These are phyloP conservation scores for Xanthorhoe designata DNA, from an alignment of 2,888 invertebrate species.

Conservation along the genomic window DNA sequence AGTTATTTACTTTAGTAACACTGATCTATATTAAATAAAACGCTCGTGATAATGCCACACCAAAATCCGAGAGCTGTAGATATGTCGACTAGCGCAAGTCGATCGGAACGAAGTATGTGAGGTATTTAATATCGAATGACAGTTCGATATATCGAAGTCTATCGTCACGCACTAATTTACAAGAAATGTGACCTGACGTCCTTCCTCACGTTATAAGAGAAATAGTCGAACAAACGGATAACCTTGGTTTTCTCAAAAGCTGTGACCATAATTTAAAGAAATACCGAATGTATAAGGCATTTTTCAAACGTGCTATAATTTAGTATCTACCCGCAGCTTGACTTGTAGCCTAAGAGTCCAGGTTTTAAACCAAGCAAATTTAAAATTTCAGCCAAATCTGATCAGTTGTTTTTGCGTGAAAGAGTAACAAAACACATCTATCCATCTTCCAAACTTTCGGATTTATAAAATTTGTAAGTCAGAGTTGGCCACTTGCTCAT, in stretches of 20 bases:
- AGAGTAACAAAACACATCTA: too few relatives aligned
- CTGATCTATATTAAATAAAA: not conserved
- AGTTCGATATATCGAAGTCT: constrained; percentile 56
- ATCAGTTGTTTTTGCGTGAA: too few relatives aligned
- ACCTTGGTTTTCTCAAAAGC: not conserved
- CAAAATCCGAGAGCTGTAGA: not conserved
- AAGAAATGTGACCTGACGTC: constrained; percentile 59
- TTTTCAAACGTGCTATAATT: too few relatives aligned
- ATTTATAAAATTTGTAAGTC: too few relatives aligned
- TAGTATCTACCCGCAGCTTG: too few relatives aligned
- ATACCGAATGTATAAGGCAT: too few relatives aligned
- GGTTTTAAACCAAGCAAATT: too few relatives aligned
- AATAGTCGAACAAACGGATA: not conserved
- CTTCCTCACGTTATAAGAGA: constrained; percentile 23
- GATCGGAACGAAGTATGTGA: constrained; percentile 66
- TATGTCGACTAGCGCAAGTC: constrained; percentile 56
- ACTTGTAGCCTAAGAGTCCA: too few relatives aligned
- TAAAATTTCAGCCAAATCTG: too few relatives aligned
- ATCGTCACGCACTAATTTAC: constrained; percentile 67
- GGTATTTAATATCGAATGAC: constrained; percentile 59
- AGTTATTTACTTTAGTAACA: not conserved
- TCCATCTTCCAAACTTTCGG: too few relatives aligned
- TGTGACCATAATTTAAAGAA: not conserved
- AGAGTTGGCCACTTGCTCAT: too few relatives aligned
- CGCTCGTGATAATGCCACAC: not conserved